Conservation (phyloP, 2,888 invertebrate genomes). For the Eristalis tenax region DNA sequence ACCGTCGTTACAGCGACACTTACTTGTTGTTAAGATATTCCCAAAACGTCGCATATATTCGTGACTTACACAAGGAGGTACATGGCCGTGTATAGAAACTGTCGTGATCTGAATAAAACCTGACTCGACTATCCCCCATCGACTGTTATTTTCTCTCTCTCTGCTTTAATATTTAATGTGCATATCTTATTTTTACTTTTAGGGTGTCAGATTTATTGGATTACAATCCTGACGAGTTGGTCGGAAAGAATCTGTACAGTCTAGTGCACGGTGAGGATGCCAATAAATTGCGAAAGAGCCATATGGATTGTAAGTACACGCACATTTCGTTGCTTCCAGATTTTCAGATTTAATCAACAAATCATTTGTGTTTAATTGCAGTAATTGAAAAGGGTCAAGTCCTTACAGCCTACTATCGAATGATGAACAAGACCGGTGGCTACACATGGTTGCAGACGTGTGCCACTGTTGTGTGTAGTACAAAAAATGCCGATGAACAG, state of each 20-base stretch:
- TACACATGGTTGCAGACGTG: slow-evolving; percentile 98
- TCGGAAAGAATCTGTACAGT: slow-evolving; percentile 95
- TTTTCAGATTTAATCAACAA: slow-evolving; percentile 3
- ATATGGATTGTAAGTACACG: slow-evolving; percentile 94
- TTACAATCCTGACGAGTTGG: slow-evolving; percentile 95
- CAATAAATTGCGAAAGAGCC: slow-evolving; percentile 95
- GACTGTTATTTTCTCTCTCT: slow-evolving; percentile 7
- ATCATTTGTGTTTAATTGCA: slow-evolving; percentile 81
- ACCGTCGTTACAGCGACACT: neutral
- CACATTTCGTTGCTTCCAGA: slow-evolving; percentile 6
- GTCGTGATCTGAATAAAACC: slow-evolving; percentile 39
- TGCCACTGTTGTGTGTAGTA: slow-evolving; percentile 97
- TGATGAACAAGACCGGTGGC: slow-evolving; percentile 98
- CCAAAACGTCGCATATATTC: slow-evolving; percentile 33
- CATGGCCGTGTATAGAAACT: neutral
- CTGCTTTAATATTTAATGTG: slow-evolving; percentile 2
- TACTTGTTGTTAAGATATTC: slow-evolving; percentile 31
- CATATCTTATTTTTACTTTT: slow-evolving; percentile 72
- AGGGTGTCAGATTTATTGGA: slow-evolving; percentile 96
- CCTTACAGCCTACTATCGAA: slow-evolving; percentile 95
- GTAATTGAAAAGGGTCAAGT: slow-evolving; percentile 98
- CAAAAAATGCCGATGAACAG: slow-evolving; percentile 97
- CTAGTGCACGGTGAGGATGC: slow-evolving; percentile 98
- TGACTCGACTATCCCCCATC: slow-evolving; percentile 7
- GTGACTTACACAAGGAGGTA: slow-evolving; percentile 3